Base-by-base conservation (phyloP, 2,888 invertebrate species). In the Teinopalpus imperialis region DNA sequence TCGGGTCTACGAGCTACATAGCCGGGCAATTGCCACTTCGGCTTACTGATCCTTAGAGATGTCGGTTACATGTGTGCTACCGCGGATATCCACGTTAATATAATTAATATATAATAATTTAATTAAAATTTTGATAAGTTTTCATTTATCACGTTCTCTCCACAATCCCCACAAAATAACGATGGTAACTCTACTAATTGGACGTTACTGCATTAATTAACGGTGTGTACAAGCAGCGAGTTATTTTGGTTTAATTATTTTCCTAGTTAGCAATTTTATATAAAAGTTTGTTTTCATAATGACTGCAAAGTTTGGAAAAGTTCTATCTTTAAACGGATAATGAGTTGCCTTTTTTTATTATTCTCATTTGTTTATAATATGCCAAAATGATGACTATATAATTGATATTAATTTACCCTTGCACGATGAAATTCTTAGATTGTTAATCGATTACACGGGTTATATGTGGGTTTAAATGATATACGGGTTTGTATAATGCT, bases 161-260 rank as follows among this genome's bases (percentile, higher is more conserved):
- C 0, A 24, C 1, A 14, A 24, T 24, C 9, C n/a, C n/a, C 24
- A 26, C 8, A 24, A 6, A 7, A 16, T 26, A 14, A 36, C 3
- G 9, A 26, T 26, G n/a, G 29, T 27, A 29, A 12, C 29, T 29
- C 21, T 18, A 14, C 23, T 43, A 43, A 43, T 43, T 43, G 36
- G 36, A 43, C 30, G 32, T 42, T 42, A 26, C 26, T 26, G 30
- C n/a, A 36, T 43, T 36, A 43, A 43, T 43, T 43, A 29, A 36
- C 14, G 27, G 20, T 34, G 6, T 26, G 7, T 29, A 9, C 24
- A 30, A 36, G 36, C 29, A 6, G 21, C 30, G 16, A 30, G 36
- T 30, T 36, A 36, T 43, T 36, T 36, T 43, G 36, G 36, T 36
- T 43, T 43, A 30, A 43, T 43, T 43, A 43, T 10, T 36, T 43